Evolutionary conservation across 1,140 invertebrate species (phyloP), one percentile per base, ranked within the genome.

Genomic region (Wiebesia pumilae): DNA sequence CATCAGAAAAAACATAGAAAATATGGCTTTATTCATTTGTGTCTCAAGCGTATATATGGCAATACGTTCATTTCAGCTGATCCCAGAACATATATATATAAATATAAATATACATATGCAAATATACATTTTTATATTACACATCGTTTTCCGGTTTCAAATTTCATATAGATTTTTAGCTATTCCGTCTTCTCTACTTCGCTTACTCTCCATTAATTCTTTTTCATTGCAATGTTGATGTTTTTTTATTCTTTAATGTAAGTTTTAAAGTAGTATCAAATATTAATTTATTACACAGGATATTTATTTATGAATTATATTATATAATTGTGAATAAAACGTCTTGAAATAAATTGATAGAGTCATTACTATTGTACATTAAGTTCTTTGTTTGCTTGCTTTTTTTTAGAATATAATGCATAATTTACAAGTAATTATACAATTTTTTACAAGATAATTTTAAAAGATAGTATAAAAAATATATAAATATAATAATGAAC

Each of bases 101-200:
- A n/a, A n/a, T n/a, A n/a, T n/a, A n/a, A n/a, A n/a, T 27, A 67
- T 30, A 30, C 4, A 67, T 30, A 6, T 30, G 3, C 4, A 67
- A 67, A 67, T 67, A 30, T 67, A 30, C 62, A 67, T 67, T 67
- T 67, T 67, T 67, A 67, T 67, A 4, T 19, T 67, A 30, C n/a
- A 21, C n/a, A 30, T 30, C 62, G 6, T 67, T 2, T 30, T 27
- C 62, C n/a, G 6, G 24, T 67, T 19, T 67, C 62, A 12, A 27
- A 19, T 67, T 67, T 67, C 62, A 67, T 67, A 27, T 27, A 67
- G n/a, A 67, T 67, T 67, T 67, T 67, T 67, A 67, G 62, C 62
- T 7, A 67, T 67, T 67, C 21, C n/a, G 27, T 67, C 21, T 67
- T 40, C 40, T n/a, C 38, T 47, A 35, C 38, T 47, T 6, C 27